Evolutionary conservation across 2,113 vertebrate species (phyloP), one percentile per base, ranked within the genome.

Genomic region (Psophia crepitans): DNA sequence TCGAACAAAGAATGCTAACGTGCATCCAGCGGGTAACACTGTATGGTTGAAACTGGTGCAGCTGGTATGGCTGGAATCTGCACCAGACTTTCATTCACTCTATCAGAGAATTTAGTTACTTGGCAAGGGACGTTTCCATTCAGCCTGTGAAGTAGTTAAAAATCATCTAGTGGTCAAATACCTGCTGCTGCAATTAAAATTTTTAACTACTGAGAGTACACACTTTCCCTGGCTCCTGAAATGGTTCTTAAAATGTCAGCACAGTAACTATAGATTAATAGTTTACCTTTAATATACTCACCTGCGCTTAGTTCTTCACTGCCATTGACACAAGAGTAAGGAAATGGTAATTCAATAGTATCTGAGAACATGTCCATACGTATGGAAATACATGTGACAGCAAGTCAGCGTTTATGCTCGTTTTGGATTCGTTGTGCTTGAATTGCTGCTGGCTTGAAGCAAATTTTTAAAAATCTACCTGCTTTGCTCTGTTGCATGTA

Each of bases 331-430:
- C 17, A 24, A 68, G 21, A 6, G 16, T 9, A 77, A 35, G 57
- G 41, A 83, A 90, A 54, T 41, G 1, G 19, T 8, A n/a, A 68
- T 24, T 64, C 33, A 17, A 20, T 6, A 22, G 17, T 18, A 41
- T 12, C 60, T 49, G 75, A 46, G 24, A 63, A 74, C 9, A 12
- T 2, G 54, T 44, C 48, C 14, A 27, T 37, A 28, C 3, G 4
- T 41, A 35, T 17, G 23, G 57, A 88, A 76, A 75, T 32, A 4
- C 1, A 8, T 1, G 14, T 6, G 30, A 60, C 19, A 3, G 21
- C 20, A 61, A 37, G n/a, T n/a, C 18, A 43, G 20, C 4, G 0
- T 30, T 32, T 8, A 30, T 9, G 16, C 2, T 83, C 1, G 1
- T 41, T 74, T 73, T 58, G 23, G 11, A 83, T 78, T 61, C 15